Percentiles rank a stretch among this genome's conserved stretches.
Evolutionary conservation across 2,888 invertebrate species (phyloP).

Genomic region (Latheticus oryzae): DNA sequence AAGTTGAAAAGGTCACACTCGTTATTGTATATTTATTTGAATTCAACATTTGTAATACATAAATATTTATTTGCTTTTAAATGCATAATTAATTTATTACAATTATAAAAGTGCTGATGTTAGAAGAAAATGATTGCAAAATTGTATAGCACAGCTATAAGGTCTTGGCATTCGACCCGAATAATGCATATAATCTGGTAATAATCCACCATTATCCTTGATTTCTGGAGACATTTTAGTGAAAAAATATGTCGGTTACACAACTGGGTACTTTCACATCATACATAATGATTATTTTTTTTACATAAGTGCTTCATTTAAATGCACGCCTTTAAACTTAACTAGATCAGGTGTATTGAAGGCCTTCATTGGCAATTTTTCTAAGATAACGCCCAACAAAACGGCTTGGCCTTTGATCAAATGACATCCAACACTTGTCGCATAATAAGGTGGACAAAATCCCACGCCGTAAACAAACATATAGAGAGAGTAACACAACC

Average conservation of each 20-base stretch:
- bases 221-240: constrained; percentile 7
- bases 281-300: constrained; percentile 16
- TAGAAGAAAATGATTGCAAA: constrained; percentile 10
- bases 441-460: constrained; percentile 40
- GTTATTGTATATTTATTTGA: constrained; percentile 28
- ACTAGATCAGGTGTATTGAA: constrained; percentile 25
- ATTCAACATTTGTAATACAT: constrained; percentile 34
- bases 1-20: constrained; percentile 28
- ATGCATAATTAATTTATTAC: constrained; percentile 31
- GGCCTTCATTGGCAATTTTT: constrained; percentile 11
- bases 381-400: constrained; percentile 22
- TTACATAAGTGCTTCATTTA: constrained; percentile 13
- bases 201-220: too few species aligned
- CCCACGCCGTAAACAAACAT: constrained; percentile 40
- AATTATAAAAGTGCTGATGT: constrained; percentile 32
- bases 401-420: constrained; percentile 36
- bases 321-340: constrained; percentile 13
- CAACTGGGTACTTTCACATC: constrained; percentile 21
- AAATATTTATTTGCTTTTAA: constrained; percentile 30
- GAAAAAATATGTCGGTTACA: constrained; percentile 13
- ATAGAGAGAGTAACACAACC: constrained; percentile 33
- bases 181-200: too few species aligned
- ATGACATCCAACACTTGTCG: constrained; percentile 42
- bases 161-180: too few species aligned
- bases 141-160: constrained; percentile 5